Conservation (phyloP, 2,888 invertebrate species). For the Andrena bicolor region DNA sequence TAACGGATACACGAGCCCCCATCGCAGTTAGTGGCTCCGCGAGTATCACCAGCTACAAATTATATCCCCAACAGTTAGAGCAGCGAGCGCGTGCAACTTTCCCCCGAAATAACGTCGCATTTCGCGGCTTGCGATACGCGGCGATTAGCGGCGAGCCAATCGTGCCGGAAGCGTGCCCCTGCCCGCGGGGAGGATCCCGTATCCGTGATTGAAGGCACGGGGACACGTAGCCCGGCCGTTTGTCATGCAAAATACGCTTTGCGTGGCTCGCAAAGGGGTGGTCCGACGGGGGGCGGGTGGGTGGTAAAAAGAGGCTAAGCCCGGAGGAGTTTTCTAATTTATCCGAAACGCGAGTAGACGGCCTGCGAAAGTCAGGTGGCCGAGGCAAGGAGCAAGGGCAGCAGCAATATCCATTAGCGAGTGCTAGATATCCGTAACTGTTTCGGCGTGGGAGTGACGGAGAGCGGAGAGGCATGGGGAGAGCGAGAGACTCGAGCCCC, state of each 20-base stretch:
- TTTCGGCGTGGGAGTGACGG: slow-evolving; percentile 45
- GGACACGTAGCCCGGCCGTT: slow-evolving; percentile 52
- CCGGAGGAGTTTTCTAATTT: slow-evolving; percentile 73
- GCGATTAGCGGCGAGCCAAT: slow-evolving; percentile 15
- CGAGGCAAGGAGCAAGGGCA: slow-evolving; percentile 66
- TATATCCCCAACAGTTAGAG: too few relatives aligned
- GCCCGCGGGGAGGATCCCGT: slow-evolving; percentile 16
- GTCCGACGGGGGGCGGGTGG: slow-evolving; percentile 51
- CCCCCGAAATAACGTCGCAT: not conserved
- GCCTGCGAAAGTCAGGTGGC: slow-evolving; percentile 62
- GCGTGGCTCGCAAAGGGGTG: slow-evolving; percentile 63
- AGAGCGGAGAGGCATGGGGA: slow-evolving; percentile 1
- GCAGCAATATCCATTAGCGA: slow-evolving; percentile 76
- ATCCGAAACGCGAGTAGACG: slow-evolving; percentile 72
- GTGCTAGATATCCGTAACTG: slow-evolving; percentile 63
- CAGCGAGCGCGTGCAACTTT: not conserved
- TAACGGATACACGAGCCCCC: too few relatives aligned
- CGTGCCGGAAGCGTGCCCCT: slow-evolving; percentile 24
- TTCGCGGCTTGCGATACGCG: not conserved
- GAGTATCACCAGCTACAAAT: too few relatives aligned
- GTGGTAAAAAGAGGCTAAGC: slow-evolving; percentile 50
- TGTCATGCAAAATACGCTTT: slow-evolving; percentile 74
- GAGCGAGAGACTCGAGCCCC: not conserved
- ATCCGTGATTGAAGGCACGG: slow-evolving; percentile 62
- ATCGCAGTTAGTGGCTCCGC: too few relatives aligned